phyloP scores from a whole-genome alignment of 2,113 vertebrate species.

The Xiphorhynchus elegans region DNA sequence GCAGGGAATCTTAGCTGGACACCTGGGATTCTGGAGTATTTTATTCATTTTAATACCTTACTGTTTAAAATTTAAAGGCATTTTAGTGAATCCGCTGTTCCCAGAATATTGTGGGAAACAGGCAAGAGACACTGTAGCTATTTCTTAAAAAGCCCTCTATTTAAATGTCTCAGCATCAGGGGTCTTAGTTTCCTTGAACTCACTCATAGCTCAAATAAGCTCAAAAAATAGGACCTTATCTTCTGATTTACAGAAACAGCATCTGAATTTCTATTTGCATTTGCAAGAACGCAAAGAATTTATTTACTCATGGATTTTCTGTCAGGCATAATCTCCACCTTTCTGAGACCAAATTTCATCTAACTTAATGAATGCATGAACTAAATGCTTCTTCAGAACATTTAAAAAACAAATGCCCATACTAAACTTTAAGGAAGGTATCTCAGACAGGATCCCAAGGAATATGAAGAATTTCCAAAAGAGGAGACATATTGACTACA shows the following conservation, averaged over 20 bases:
- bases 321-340: background rate
- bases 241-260: background rate
- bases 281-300: background rate
- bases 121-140: background rate
- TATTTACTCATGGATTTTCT: background rate
- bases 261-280: background rate
- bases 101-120: background rate
- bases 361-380: background rate
- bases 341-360: background rate
- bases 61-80: conserved; percentile 35
- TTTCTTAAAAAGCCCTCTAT: background rate
- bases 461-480: background rate
- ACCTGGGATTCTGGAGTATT: background rate
- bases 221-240: background rate
- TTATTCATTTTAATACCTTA: conserved; percentile 29
- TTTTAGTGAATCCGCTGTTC: conserved; percentile 16
- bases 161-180: background rate
- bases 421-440: background rate
- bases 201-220: background rate
- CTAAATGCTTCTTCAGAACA: background rate
- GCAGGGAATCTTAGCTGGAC: background rate
- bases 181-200: background rate
- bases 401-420: background rate
- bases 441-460: background rate
- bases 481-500: background rate